A percentile compares a stretch with the other conserved stretches of the same genome.
Evolutionary conservation across 2,113 vertebrate genomes (phyloP).

Genomic region (Riparia riparia): DNA sequence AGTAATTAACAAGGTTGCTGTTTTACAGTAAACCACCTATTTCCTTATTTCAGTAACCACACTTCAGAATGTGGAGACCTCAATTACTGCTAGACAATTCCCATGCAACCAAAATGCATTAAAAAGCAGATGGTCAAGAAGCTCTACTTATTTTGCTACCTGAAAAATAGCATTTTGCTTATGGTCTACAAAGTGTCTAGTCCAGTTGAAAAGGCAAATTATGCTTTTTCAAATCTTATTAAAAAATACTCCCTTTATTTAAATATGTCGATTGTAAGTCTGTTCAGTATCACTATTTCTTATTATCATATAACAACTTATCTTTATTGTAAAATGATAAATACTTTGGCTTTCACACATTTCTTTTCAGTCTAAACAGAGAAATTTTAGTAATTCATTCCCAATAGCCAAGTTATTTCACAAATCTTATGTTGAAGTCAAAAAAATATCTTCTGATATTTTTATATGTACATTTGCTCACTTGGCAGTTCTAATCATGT

Average conservation of each 20-base stretch:
- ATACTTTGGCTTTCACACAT: neutral
- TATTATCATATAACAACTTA: neutral
- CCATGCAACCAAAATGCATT: neutral
- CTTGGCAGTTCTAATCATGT: neutral
- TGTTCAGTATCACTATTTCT: neutral
- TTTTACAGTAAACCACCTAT: neutral
- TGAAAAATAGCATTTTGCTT: neutral
- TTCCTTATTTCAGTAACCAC: neutral
- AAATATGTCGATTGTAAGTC: neutral
- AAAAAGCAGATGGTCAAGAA: neutral
- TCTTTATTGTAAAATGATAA: neutral
- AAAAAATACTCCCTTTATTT: neutral
- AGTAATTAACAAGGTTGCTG: neutral
- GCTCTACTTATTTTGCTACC: neutral
- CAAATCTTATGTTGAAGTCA: neutral
- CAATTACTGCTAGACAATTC: neutral
- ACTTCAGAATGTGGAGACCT: neutral
- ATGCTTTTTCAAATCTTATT: neutral
- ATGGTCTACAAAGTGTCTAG: neutral
- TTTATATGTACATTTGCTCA: neutral
- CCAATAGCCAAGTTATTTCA: neutral
- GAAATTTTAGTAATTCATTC: neutral
- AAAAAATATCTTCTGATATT: neutral
- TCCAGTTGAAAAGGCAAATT: neutral
- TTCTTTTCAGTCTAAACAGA: neutral